These are phyloP conservation scores for Planiliza haematocheilus DNA, from an alignment of 2,113 vertebrate genomes.

Conservation along the genomic window DNA sequence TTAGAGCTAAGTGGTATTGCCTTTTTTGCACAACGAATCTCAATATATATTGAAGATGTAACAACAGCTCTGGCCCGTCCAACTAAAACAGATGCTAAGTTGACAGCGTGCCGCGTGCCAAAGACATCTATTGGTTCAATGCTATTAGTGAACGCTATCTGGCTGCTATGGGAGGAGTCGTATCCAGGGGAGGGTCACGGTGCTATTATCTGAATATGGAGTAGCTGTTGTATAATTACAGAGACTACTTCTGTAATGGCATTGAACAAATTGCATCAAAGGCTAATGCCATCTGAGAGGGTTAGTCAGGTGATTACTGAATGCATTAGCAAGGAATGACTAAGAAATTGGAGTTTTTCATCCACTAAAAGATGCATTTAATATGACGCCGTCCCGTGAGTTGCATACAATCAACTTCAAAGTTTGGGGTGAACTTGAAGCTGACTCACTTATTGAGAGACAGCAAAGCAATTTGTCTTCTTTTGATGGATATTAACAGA, in stretches of 20 bases:
- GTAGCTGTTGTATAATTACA: constrained; percentile 46
- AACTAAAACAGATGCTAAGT: constrained; percentile 19
- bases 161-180: constrained; percentile 15
- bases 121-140: constrained; percentile 37
- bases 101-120: constrained; percentile 24
- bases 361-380: constrained; percentile 30
- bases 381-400: background rate
- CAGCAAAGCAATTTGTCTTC: background rate
- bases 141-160: constrained; percentile 51
- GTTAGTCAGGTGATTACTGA: constrained; percentile 32
- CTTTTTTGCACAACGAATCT: constrained; percentile 33
- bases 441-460: background rate
- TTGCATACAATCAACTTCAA: constrained; percentile 1
- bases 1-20: constrained; percentile 43
- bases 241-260: constrained; percentile 41
- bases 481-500: constrained; percentile 2
- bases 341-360: constrained; percentile 31
- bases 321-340: constrained; percentile 26
- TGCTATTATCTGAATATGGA: constrained; percentile 43
- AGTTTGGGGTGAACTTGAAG: background rate
- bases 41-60: constrained; percentile 30
- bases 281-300: constrained; percentile 24
- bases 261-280: constrained; percentile 49
- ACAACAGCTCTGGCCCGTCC: constrained; percentile 16
- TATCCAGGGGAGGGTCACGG: constrained; percentile 20